Base-by-base conservation (phyloP, 2,797 vertebrate species). In the Sibirionetta formosa region DNA sequence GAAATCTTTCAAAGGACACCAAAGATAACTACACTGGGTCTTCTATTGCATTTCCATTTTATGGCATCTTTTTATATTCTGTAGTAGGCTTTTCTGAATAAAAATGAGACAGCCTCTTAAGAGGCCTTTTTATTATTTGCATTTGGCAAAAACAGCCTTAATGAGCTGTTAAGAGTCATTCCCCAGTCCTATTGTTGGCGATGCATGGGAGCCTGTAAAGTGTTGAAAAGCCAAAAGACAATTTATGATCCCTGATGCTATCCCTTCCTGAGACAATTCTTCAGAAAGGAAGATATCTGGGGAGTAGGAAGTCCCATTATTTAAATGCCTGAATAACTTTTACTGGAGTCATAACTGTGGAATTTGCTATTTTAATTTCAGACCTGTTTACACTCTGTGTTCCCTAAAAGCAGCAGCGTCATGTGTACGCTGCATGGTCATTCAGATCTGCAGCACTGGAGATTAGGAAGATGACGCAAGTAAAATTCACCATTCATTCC, bases 151-250 rank as follows among this genome's bases (percentile, higher is more conserved):
- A 97, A 77, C 97, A 97, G 76, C 97, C 97, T 97, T 98, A 97
- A 98, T 97, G 98, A 98, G 98, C 97, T 98, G 98, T 98, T 97
- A 97, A 98, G 97, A 98, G 96, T 92, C 96, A 94, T 89, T 92
- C 88, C 94, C 81, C 95, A 82, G 72, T 57, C 93, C 97, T 65
- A 98, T 98, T 98, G 98, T 98, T 97, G 97, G 96, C 83, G 69
- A 95, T 97, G 94, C 97, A 97, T 96, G 97, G 96, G 97, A 97
- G 97, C 98, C 97, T 98, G 96, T 97, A 98, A 98, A 98, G 96
- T 94, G 97, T 97, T 98, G 97, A 98, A 98, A 98, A 98, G 97
- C 96, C 97, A 96, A 95, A 92, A 97, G 98, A 98, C 97, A 97
- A 98, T 99, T 98, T 98, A 98, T 97, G 98, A 97, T 97, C 94